phyloP scores from a whole-genome alignment of 2,888 invertebrate species.

The Falcaria lacertinaria region DNA sequence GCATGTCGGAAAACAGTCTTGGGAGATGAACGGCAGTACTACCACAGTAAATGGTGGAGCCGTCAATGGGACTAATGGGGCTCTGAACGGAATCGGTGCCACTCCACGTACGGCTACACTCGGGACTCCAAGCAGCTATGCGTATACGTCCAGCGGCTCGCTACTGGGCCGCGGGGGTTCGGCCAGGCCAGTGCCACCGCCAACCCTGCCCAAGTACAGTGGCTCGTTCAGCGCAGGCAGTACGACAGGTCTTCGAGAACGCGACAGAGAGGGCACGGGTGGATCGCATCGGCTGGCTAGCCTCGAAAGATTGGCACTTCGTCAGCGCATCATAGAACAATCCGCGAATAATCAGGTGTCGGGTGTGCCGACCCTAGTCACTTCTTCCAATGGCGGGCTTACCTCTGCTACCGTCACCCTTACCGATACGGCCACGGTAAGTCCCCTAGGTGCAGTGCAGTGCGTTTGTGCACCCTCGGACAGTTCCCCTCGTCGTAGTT shows the following conservation, averaged over 20 bases:
- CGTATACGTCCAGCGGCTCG: conserved; percentile 82
- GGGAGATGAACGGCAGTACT: conserved; percentile 78
- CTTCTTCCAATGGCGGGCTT: conserved; percentile 57
- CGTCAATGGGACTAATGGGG: conserved; percentile 70
- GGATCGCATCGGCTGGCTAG: conserved; percentile 90
- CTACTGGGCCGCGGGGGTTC: conserved; percentile 81
- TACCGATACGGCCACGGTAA: conserved; percentile 78
- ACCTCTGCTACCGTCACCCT: conserved; percentile 75
- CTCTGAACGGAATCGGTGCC: conserved; percentile 65
- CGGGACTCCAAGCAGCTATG: conserved; percentile 80
- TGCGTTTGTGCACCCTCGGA: conserved; percentile 68
- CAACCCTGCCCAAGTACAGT: conserved; percentile 89
- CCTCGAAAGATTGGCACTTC: conserved; percentile 88
- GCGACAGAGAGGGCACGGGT: conserved; percentile 84
- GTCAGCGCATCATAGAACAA: conserved; percentile 89
- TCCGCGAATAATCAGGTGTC: conserved; percentile 74
- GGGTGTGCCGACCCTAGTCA: conserved; percentile 34
- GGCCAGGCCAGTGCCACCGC: conserved; percentile 86
- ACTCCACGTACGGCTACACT: conserved; percentile 73
- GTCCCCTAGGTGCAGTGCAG: conserved; percentile 62
- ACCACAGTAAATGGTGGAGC: conserved; percentile 74
- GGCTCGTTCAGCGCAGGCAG: conserved; percentile 87
- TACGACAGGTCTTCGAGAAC: conserved; percentile 81
- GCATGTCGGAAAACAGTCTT: conserved; percentile 61
- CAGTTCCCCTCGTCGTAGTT: conserved; percentile 65